Conservation (phyloP, 2,888 invertebrate genomes). For the Oligia latruncula region DNA sequence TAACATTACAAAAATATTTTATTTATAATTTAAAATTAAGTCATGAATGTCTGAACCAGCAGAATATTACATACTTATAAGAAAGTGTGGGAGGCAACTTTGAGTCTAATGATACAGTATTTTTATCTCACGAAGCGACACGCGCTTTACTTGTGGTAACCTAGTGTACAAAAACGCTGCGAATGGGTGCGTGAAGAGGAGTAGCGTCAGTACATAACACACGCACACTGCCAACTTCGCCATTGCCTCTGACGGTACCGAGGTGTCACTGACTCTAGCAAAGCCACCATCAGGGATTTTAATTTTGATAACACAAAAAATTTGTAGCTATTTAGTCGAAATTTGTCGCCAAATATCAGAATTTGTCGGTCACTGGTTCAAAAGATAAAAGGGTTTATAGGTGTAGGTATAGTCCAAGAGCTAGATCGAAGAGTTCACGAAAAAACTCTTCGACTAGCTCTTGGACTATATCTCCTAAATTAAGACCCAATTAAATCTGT, state of each 20-base stretch:
- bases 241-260: background rate
- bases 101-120: background rate
- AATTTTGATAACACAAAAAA: too few relatives aligned
- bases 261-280: too few relatives aligned
- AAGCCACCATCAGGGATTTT: too few relatives aligned
- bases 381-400: too few relatives aligned
- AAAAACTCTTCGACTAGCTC: too few relatives aligned
- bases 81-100: background rate
- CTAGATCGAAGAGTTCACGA: too few relatives aligned
- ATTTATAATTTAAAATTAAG: slow-evolving; percentile 11
- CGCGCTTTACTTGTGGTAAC: background rate
- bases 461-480: too few relatives aligned
- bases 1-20: slow-evolving; percentile 47
- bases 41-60: slow-evolving; percentile 37
- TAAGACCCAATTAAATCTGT: too few relatives aligned
- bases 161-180: background rate
- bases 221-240: background rate
- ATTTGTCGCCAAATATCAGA: too few relatives aligned
- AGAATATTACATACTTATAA: slow-evolving; percentile 21
- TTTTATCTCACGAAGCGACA: background rate
- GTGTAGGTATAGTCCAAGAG: too few relatives aligned
- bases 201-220: background rate
- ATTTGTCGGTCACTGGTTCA: too few relatives aligned
- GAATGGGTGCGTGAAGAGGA: background rate
- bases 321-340: too few relatives aligned